Evolutionary conservation across 2,888 invertebrate species (phyloP).

Genomic region (Leptopilina syphax): DNA sequence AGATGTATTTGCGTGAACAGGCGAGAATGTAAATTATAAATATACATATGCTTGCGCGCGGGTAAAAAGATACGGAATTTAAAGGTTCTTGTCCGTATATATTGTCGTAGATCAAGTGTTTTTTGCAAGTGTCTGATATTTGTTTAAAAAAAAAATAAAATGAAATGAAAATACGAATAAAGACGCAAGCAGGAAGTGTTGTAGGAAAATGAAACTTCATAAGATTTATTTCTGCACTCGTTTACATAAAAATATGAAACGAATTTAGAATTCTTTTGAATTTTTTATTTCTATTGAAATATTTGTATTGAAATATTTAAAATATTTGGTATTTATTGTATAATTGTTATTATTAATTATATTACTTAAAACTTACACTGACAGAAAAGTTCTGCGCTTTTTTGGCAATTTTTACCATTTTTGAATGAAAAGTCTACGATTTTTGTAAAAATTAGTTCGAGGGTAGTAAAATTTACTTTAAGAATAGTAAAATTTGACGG

Average conservation of each 20-base stretch:
- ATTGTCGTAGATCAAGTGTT: background rate
- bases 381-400: too few species aligned
- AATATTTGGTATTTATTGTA: too few species aligned
- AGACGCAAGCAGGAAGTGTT: background rate
- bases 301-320: too few species aligned
- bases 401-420: too few species aligned
- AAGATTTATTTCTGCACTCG: background rate
- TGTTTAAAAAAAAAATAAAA: background rate
- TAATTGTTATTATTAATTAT: too few species aligned
- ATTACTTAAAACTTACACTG: too few species aligned
- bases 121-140: background rate
- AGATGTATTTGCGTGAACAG: background rate
- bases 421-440: too few species aligned
- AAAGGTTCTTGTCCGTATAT: background rate
- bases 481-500: too few species aligned
- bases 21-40: slow-evolving; percentile 8
- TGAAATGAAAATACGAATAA: background rate
- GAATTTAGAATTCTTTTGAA: too few species aligned
- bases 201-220: background rate
- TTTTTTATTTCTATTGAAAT: too few species aligned
- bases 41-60: background rate
- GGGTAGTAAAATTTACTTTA: too few species aligned
- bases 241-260: background rate
- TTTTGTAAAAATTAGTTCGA: too few species aligned
- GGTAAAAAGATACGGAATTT: background rate